Evolutionary conservation across 53 echinoderm and acorn worm species (phyloP), one percentile per base, ranked within the genome.

Genomic region (Apostichopus leukothele): DNA sequence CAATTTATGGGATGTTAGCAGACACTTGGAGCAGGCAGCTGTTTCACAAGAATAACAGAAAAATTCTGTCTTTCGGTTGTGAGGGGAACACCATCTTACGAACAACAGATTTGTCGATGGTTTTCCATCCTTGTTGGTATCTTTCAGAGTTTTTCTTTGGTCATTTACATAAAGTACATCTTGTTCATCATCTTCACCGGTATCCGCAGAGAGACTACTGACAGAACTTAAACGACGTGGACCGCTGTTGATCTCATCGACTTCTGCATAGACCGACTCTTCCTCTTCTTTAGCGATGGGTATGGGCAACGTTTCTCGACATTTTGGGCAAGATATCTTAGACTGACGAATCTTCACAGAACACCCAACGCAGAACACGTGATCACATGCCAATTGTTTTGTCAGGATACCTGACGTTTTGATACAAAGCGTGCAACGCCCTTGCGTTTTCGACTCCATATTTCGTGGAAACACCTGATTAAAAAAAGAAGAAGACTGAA

Each of bases 11-110:
- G 85, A 63, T 7, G 61, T 66, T 3, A 85, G 60, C 14, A 85
- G 51, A 67, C 85, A 85, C 51, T 85, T 23, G 4, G 85, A 66
- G 67, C 85, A 85, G 50, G 67, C 16, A 0, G 66, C 85, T 85
- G 61, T 63, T 21, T 50, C 11, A 85, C 85, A 85, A 21, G 85
- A 67, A 10, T 67, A 60, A 50, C 85, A 85, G 85, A 63, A 85
- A 85, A 85, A 85, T 11, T 85, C 85, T 39, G 63, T 60, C 63
- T 63, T 50, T 4, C 67, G 61, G 66, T 50, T 18, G 50, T 85
- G 85, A 12, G 63, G 7, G 4, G 51, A 7, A 85, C 85, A 85
- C 9, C 4, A 60, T 25, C 66, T 12, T 19, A 9, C 13, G 68
- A 67, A 85, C 5, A 85, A 27, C 26, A 11, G 50, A 25, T 66